These are phyloP conservation scores for Pocota personata DNA, from an alignment of 2,888 invertebrate species.

Conservation along the genomic window DNA sequence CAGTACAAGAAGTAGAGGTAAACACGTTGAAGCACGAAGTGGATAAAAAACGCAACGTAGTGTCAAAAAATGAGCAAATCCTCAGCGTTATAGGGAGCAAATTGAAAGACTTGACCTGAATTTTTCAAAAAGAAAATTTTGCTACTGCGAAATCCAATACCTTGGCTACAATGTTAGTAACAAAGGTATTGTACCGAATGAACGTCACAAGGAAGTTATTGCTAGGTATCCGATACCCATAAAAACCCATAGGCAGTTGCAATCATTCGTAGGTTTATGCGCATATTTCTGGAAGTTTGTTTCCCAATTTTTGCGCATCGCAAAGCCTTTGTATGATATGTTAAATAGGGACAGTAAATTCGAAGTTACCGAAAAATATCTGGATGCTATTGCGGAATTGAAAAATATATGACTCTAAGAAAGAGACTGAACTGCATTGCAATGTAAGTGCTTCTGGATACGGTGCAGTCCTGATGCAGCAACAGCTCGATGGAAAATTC, in stretches of 20 bases:
- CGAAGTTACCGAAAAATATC: background rate
- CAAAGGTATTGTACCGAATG: too few species aligned
- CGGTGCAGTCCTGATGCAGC: background rate
- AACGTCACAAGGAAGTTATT: background rate
- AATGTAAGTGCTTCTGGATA: background rate
- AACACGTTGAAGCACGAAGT: background rate
- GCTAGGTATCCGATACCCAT: background rate
- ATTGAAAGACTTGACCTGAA: too few species aligned
- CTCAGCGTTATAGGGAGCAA: background rate
- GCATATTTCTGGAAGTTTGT: constrained; percentile 1
- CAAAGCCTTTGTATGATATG: background rate
- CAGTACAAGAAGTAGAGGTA: background rate
- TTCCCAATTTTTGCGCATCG: background rate
- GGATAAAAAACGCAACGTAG: background rate
- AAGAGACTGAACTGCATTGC: background rate
- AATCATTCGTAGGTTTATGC: background rate
- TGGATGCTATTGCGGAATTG: background rate
- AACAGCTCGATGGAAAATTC: background rate
- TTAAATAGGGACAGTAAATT: background rate
- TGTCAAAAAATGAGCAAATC: background rate
- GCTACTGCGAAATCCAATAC: too few species aligned
- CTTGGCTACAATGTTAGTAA: too few species aligned
- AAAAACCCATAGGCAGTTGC: background rate
- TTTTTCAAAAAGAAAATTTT: too few species aligned
- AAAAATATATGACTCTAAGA: background rate